Percentiles rank a stretch among this genome's conserved stretches.
These are phyloP conservation scores for Lytechinus variegatus DNA, from an alignment of 35 echinoderm and acorn worm genomes.

Conservation along the genomic window DNA sequence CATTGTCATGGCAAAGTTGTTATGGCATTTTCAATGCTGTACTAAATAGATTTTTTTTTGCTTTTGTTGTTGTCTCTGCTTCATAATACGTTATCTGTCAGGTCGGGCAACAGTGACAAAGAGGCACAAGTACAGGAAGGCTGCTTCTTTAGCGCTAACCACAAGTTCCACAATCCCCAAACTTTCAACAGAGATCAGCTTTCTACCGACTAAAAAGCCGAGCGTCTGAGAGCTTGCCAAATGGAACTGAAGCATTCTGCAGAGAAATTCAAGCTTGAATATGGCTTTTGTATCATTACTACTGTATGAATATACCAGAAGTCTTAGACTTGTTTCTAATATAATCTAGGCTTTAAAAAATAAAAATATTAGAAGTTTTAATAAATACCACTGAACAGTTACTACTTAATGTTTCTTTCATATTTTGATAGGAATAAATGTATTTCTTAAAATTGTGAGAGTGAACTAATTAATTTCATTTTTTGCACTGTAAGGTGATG, in stretches of 20 bases:
- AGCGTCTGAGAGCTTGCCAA: not conserved
- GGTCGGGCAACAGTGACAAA: not conserved
- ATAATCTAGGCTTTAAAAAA: not conserved
- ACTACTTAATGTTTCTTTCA: not conserved
- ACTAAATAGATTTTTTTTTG: not conserved
- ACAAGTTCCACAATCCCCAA: not conserved
- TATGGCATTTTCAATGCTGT: not conserved
- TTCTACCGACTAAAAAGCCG: not conserved
- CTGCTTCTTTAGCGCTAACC: not conserved
- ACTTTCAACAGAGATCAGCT: not conserved
- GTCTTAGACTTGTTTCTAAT: not conserved
- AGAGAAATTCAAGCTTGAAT: not conserved
- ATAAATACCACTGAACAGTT: not conserved
- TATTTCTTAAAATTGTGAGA: not conserved
- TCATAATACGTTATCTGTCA: not conserved
- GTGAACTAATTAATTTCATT: not conserved
- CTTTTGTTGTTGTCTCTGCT: not conserved
- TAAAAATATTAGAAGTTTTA: not conserved
- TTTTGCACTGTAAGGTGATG: not conserved
- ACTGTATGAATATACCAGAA: not conserved
- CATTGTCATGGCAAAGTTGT: not conserved
- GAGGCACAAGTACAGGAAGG: not conserved
- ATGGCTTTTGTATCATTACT: not conserved
- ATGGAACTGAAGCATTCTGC: not conserved
- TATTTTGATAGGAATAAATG: not conserved